Base-by-base conservation (phyloP, 2,888 invertebrate species). In the Caenorhabditis afra region DNA sequence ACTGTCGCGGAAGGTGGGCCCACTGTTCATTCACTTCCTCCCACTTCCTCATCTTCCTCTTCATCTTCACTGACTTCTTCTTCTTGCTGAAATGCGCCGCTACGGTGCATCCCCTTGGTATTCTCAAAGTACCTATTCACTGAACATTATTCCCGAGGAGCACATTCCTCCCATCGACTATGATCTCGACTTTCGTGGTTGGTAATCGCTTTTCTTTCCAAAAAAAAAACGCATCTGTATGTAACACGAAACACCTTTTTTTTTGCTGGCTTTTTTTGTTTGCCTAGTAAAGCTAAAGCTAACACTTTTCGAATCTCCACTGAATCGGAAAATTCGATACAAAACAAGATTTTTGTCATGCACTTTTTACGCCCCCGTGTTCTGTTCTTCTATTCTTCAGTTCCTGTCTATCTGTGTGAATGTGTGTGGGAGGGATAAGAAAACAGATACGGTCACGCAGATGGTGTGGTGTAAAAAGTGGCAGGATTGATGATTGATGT, bases 71-170 rank as follows among this genome's bases (percentile, higher is more conserved):
- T 16, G 11, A 1, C 23, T 10, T 23, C 5, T 39, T 55, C 12
- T 22, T 39, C 35, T 16, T 45, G 22, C 41, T 29, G 62, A 52
- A 47, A 77, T 79, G 81, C 65, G 79, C 39, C 64, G 80, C 10
- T 65, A 67, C 44, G 65, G 70, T 62, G 22, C 41, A 22, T 61
- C 75, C 0, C 79, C 81, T 0, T 84, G 81, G 79, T 79, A 84
- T 29, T 65, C 81, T 49, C 76, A 81, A 57, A 85, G 85, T 66
- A 86, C 86, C 29, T 86, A 84, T 78, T 85, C 86, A 5, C 71
- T 87, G 47, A 87, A 87, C 78, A 86, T 86, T 50, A 87, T 87
- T 52, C 87, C 86, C 23, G 87, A 87, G 62, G 85, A 86, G 67
- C 79, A 81, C 71, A 81, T 82, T 67, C 84, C 84, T 47, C 81